These are phyloP conservation scores for Heteractis magnifica DNA, from an alignment of 92 coral and sea anemone genomes.

Conservation along the genomic window DNA sequence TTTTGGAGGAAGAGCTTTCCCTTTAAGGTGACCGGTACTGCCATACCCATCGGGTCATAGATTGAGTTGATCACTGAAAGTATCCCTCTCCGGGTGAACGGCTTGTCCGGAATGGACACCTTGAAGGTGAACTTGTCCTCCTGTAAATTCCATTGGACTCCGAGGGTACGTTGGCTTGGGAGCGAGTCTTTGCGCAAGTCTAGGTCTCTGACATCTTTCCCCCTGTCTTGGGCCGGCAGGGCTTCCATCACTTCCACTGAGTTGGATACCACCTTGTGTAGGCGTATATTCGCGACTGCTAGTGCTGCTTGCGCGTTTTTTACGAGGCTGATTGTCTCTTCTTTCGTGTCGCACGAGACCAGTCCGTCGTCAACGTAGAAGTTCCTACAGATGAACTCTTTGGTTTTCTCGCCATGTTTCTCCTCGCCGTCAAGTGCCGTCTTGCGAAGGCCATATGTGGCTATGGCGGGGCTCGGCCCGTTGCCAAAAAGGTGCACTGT, in stretches of 20 bases:
- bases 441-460: conserved; percentile 42
- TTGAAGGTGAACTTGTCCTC: conserved; percentile 51
- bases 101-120: conserved; percentile 49
- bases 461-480: conserved; percentile 53
- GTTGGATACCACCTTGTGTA: too few relatives aligned
- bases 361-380: conserved; percentile 70
- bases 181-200: conserved; percentile 46
- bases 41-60: conserved; percentile 53
- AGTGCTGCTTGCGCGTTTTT: conserved; percentile 55
- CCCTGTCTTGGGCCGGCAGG: conserved; percentile 63
- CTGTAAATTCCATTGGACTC: conserved; percentile 56
- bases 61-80: conserved; percentile 52
- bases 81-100: conserved; percentile 61
- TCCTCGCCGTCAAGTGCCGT: conserved; percentile 74
- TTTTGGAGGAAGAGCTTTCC: conserved; percentile 46
- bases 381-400: conserved; percentile 50
- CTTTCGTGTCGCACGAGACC: conserved; percentile 24
- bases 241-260: conserved; percentile 76
- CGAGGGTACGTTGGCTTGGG: conserved; percentile 59
- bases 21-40: conserved; percentile 48
- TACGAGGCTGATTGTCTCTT: conserved; percentile 45
- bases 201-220: conserved; percentile 42
- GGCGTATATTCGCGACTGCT: conserved; percentile 51
- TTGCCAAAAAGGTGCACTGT: too few relatives aligned
- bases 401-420: conserved; percentile 30